Base-by-base conservation (phyloP, 2,113 vertebrate species). In the Zosterops hypoxanthus region DNA sequence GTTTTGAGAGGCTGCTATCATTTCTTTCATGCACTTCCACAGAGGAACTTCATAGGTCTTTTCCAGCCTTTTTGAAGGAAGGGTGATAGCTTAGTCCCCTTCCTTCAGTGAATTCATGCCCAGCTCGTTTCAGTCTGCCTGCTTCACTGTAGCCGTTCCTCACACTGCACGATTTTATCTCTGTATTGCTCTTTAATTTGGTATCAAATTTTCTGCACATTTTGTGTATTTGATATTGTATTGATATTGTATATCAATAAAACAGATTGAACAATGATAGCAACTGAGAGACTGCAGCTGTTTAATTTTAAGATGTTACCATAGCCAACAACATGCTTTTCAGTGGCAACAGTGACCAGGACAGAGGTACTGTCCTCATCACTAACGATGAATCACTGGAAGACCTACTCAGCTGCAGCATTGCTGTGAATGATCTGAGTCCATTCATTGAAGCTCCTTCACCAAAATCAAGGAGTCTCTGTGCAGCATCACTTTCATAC, bases 301-400 rank as follows among this genome's bases (percentile, higher is more conserved):
- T 83, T 93, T 95, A 59, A 73, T 77, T 94, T 96, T 88, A 95
- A 94, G 44, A 77, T 52, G 59, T 77, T 77, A 69, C 59, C 71
- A 64, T 7, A 66, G 75, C 75, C 26, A 70, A 65, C 33, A 79
- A n/a, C 70, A 28, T 44, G 59, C 29, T 82, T 23, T 82, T 79
- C 61, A 91, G 64, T 0, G 0, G 85, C 85, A 93, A 46, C 14
- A 2, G 50, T 55, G 69, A 88, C 63, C 63, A 55, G 60, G 42
- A 41, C 46, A 73, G 50, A 77, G 0, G 0, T 34, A 42, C 23
- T n/a, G 39, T 31, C 75, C 63, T 86, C 14, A 3, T 59, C 42
- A 19, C 34, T 56, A 70, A 63, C 0, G 34, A 80, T 39, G 88
- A 77, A 82, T 77, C 1, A 8, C 34, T 53, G n/a, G 34, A 70